phyloP scores from a whole-genome alignment of 1,140 invertebrate species.

The Monomorium pharaonis region DNA sequence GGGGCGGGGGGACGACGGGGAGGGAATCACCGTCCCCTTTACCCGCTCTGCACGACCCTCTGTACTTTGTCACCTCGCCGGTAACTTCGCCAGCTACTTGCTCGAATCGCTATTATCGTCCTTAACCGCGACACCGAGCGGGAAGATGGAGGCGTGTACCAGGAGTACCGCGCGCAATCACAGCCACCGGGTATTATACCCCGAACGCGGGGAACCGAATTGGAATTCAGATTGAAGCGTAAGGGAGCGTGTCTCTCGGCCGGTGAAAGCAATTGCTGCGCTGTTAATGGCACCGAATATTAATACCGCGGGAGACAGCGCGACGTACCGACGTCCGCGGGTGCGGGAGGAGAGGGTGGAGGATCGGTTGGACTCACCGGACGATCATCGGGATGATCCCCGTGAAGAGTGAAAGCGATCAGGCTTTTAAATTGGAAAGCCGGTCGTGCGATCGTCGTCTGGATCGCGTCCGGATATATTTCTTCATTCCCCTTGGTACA shows the following conservation, averaged over 20 bases:
- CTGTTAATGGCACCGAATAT: constrained; percentile 39
- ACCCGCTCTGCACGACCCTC: constrained; percentile 1
- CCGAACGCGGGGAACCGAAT: constrained; percentile 7
- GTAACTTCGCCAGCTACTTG: constrained; percentile 62
- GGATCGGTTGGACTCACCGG: background rate
- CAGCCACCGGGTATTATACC: background rate
- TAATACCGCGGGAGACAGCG: background rate
- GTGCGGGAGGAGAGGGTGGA: background rate
- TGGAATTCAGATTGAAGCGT: constrained; percentile 52
- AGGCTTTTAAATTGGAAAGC: background rate
- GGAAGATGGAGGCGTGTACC: constrained; percentile 38
- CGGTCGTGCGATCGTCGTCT: background rate
- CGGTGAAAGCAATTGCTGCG: constrained; percentile 32
- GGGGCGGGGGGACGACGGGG: background rate
- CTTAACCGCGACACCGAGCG: constrained; percentile 22
- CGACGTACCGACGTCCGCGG: background rate
- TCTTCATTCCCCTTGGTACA: background rate
- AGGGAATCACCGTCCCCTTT: background rate
- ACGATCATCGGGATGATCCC: background rate
- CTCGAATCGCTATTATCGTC: constrained; percentile 60
- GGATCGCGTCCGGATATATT: background rate
- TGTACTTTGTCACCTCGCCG: constrained; percentile 43
- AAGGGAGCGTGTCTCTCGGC: background rate
- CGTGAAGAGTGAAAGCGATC: background rate
- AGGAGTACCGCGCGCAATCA: constrained; percentile 37